A percentile compares a stretch with the other conserved stretches of the same genome.
Evolutionary conservation across 2,113 vertebrate genomes (phyloP).

Genomic region (Reinhardtius hippoglossoides): DNA sequence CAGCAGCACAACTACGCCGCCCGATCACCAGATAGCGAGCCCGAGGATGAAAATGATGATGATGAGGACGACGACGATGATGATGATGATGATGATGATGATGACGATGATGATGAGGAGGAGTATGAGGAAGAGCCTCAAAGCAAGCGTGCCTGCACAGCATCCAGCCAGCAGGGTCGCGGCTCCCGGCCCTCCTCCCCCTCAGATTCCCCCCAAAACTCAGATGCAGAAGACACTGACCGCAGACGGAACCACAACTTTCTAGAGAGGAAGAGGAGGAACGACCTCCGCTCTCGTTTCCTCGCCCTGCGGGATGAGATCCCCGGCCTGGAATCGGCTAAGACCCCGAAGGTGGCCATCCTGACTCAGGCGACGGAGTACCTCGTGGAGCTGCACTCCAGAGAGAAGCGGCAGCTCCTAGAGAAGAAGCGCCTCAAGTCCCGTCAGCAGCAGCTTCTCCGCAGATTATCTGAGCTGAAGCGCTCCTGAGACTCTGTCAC

Average conservation of each 20-base stretch:
- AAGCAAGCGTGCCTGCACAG: slow-evolving; percentile 59
- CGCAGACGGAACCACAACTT: slow-evolving; percentile 95
- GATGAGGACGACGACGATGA: slow-evolving; percentile 42
- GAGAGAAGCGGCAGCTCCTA: slow-evolving; percentile 84
- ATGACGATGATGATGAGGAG: slow-evolving; percentile 18
- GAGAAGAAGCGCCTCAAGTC: slow-evolving; percentile 89
- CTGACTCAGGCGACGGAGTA: slow-evolving; percentile 92
- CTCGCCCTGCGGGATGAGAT: slow-evolving; percentile 90
- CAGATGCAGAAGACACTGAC: slow-evolving; percentile 90
- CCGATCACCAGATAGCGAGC: slow-evolving; percentile 86
- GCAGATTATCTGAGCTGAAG: slow-evolving; percentile 86
- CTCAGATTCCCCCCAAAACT: slow-evolving; percentile 79
- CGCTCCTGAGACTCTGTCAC: slow-evolving; percentile 79
- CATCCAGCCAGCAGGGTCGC: slow-evolving; percentile 5
- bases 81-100: slow-evolving; percentile 23
- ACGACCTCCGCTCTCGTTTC: slow-evolving; percentile 93
- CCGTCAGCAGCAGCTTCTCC: slow-evolving; percentile 87
- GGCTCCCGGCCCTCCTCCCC: slow-evolving; percentile 59
- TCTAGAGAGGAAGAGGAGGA: slow-evolving; percentile 92
- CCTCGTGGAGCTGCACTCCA: slow-evolving; percentile 84
- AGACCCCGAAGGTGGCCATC: slow-evolving; percentile 95
- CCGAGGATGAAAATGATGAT: slow-evolving; percentile 40
- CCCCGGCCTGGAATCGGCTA: slow-evolving; percentile 88
- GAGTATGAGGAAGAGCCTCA: slow-evolving; percentile 62
- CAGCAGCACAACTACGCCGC: slow-evolving; percentile 98